Evolutionary conservation across 2,888 invertebrate species (phyloP), one percentile per base, ranked within the genome.

Genomic region (Leucoptera coffeella): DNA sequence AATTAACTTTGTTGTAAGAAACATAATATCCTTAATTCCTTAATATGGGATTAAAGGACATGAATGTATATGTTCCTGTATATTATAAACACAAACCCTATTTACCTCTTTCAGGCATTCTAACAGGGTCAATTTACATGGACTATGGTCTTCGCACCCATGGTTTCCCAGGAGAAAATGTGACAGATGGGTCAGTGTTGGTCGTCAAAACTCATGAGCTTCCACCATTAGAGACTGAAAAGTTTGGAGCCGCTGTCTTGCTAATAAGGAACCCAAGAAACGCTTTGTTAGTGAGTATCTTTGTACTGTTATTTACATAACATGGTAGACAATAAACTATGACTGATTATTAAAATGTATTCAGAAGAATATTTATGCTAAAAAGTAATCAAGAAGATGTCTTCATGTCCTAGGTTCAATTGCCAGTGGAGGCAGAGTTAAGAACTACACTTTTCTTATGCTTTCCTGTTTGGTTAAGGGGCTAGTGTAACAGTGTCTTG

Each of bases 191-290:
- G 15, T 82, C 85, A 7, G 86, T 87, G 5, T 56, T 85, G 29
- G 77, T 85, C 9, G 83, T 87, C 14, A 87, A 87, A 53, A 87
- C 86, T 1, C 86, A 87, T 49, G 85, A 85, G 45, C 80, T 78
- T 54, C 85, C 85, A 4, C 50, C 77, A 34, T 62, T 61, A 22
- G 10, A 13, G 4, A 56, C 62, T 1, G 51, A 59, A 26, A 73
- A 73, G 23, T 87, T 83, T 43, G 55, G 72, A 29, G 78, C 79
- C 29, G 85, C 84, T 2, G 72, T 87, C 27, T 55, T 87, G 14
- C 56, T 87, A 25, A 78, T 87, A 21, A 64, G 86, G 21, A 77
- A 81, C 34, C 85, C 86, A 1, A 76, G 77, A 35, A 77, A 81
- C 42, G 82, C 86, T 4, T 79, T 83, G 30, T 67, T 82, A 50